Conservation (phyloP, 2,113 vertebrate species). For the Alosa alosa region DNA sequence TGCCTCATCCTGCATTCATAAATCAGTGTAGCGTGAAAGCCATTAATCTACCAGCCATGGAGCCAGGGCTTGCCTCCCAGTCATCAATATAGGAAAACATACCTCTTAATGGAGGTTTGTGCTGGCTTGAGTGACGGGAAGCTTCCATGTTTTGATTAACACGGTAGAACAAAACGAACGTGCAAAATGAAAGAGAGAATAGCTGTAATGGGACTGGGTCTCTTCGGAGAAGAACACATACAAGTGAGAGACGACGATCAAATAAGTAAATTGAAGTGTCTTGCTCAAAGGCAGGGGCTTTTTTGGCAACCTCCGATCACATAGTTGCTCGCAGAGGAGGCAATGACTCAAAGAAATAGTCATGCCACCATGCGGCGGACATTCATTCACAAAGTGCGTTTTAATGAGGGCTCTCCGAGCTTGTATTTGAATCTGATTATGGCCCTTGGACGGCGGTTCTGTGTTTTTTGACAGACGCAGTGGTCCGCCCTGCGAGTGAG, state of each 20-base stretch:
- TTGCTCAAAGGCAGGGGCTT: neutral
- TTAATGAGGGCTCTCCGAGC: conserved; percentile 58
- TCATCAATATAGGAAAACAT: conserved; percentile 17
- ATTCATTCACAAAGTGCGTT: conserved; percentile 50
- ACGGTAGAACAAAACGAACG: neutral
- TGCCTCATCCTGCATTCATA: conserved; percentile 26
- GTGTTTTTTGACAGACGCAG: conserved; percentile 35
- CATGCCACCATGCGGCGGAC: conserved; percentile 25
- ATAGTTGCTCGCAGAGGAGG: conserved; percentile 5
- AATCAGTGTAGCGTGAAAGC: conserved; percentile 21
- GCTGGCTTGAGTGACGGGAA: conserved; percentile 27
- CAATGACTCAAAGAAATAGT: conserved; percentile 27
- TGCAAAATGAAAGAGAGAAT: neutral
- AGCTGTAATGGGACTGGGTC: conserved; percentile 18
- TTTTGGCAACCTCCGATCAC: neutral
- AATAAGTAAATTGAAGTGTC: neutral
- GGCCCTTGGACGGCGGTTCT: conserved; percentile 50
- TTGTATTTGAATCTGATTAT: conserved; percentile 60
- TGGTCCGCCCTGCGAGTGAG: conserved; percentile 31
- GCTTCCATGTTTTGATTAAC: neutral
- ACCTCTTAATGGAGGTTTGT: conserved; percentile 27
- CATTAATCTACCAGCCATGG: conserved; percentile 24
- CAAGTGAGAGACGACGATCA: conserved; percentile 10
- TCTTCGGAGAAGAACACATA: neutral
- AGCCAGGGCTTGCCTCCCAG: conserved; percentile 19